Evolutionary conservation across 2,797 vertebrate genomes (phyloP), one percentile per base, ranked within the genome.

Genomic region (Falco berigora): DNA sequence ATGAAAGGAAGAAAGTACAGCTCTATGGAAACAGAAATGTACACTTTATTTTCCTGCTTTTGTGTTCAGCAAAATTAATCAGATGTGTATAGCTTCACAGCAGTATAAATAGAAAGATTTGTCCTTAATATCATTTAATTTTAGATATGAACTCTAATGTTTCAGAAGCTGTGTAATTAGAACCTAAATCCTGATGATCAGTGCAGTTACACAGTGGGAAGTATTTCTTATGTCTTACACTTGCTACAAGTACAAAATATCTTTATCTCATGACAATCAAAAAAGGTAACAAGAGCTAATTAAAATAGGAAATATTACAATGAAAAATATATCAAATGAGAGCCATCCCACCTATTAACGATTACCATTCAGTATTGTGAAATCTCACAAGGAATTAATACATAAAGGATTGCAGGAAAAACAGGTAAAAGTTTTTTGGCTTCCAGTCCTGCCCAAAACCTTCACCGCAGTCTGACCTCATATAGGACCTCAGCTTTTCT

Each of bases 151-250:
- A 79, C 47, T 12, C 74, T 88, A 92, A 59, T 77, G 66, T n/a
- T 84, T 88, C 58, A 61, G 62, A 94, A 80, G 36, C 64, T 86
- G 36, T 24, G 61, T 94, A 92, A 96, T 94, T 91, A 91, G 47
- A 68, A 64, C 12, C 16, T 88, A 47, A 92, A 77, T 36, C 59
- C 36, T 76, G 36, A 71, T 89, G 71, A 90, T 80, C 53, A 73
- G 38, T 68, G 50, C 52, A 86, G 74, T 79, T 89, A 62, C 53
- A 52, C 44, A 73, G 72, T 86, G 58, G 87, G 88, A 90, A 85
- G 64, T 61, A 52, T 62, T 93, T 91, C 42, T 90, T 95, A 73
- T 49, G 27, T 62, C 63, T 85, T 59, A 78, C 34, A 68, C 25
- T 76, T 66, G 6, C 49, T 74, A 52, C 40, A 88, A 86, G 28